Conservation (phyloP, 2,797 vertebrate genomes). For the Gephyroberyx darwinii region DNA sequence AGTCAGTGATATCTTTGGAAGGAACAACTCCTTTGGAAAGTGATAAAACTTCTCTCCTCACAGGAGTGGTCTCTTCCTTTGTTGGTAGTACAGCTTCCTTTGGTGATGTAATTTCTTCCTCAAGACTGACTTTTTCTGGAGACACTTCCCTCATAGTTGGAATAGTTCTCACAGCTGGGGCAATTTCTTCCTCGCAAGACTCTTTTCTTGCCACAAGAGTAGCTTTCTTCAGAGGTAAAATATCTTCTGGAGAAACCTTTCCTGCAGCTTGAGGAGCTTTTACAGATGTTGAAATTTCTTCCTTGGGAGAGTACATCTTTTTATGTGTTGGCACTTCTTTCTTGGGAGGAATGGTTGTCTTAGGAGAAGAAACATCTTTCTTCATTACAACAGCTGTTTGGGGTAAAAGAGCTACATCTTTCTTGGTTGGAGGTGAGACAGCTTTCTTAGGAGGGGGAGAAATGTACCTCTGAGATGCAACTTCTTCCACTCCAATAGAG, state of each 20-base stretch:
- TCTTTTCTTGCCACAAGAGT: background rate
- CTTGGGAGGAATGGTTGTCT: constrained; percentile 70
- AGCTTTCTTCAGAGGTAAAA: constrained; percentile 3
- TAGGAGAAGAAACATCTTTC: background rate
- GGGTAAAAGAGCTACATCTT: constrained; percentile 1
- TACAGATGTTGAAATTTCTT: background rate
- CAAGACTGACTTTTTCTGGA: background rate
- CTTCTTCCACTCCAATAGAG: background rate
- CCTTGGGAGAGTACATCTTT: background rate
- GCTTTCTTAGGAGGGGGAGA: constrained; percentile 10
- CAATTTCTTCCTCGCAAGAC: constrained; percentile 4
- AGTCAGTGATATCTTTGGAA: constrained; percentile 1
- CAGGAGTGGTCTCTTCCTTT: background rate
- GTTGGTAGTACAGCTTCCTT: background rate
- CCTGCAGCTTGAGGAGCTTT: background rate
- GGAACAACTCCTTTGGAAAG: constrained; percentile 5
- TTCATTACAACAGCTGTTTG: background rate
- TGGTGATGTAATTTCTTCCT: background rate
- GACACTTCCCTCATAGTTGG: background rate
- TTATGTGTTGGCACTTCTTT: constrained; percentile 8
- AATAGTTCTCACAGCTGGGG: background rate
- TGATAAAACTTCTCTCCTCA: background rate
- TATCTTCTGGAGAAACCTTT: constrained; percentile 10
- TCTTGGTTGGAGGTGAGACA: constrained; percentile 12
- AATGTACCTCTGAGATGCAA: constrained; percentile 66